Percentiles rank a stretch among this genome's conserved stretches.
Evolutionary conservation across 2,888 invertebrate species (phyloP).

Genomic region (Macrophya alboannulata): DNA sequence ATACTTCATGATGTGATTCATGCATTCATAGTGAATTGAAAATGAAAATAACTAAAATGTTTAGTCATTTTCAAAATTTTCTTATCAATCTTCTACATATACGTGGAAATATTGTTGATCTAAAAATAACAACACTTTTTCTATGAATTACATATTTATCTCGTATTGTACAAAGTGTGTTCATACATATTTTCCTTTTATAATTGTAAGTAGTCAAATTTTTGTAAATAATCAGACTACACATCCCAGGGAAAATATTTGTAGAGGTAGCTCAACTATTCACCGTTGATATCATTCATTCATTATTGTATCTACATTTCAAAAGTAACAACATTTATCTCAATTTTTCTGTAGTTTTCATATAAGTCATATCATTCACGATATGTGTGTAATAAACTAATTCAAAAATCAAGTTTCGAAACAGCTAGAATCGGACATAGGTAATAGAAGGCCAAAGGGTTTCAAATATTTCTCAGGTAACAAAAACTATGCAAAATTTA

Average conservation of each 20-base stretch:
- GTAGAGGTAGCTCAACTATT: neutral
- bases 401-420: neutral
- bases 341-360: neutral
- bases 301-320: neutral
- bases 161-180: constrained; percentile 1
- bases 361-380: neutral
- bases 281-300: neutral
- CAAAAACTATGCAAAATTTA: neutral
- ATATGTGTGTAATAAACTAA: neutral
- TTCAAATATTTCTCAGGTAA: neutral
- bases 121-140: neutral
- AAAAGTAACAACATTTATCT: neutral
- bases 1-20: neutral
- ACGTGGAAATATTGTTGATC: neutral
- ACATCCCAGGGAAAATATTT: neutral
- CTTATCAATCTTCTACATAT: neutral
- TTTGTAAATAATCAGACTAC: neutral
- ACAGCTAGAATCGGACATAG: neutral
- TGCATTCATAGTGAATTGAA: neutral
- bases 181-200: neutral
- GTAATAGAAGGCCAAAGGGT: neutral
- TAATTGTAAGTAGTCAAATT: neutral
- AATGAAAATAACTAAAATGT: neutral
- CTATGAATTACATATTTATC: neutral
- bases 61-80: neutral